Evolutionary conservation across 2,113 vertebrate genomes (phyloP).

Genomic region (Dissostichus mawsoni): DNA sequence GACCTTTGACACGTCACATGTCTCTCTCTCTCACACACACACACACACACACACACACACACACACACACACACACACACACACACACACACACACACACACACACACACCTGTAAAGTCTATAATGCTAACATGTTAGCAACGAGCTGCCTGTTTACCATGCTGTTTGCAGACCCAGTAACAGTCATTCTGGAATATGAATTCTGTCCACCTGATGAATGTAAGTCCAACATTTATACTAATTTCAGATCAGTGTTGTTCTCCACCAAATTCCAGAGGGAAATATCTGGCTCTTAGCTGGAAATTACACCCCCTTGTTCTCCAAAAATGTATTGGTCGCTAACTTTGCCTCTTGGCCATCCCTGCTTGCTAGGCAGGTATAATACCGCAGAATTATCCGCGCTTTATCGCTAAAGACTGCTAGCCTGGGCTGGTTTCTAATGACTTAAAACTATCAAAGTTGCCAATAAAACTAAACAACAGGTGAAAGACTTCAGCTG

Average conservation of each 20-base stretch:
- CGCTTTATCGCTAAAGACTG: too few relatives aligned
- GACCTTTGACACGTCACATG: too few relatives aligned
- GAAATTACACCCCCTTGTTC: neutral
- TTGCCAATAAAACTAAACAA: too few relatives aligned
- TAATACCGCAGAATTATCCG: neutral
- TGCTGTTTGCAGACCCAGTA: neutral
- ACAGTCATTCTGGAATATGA: too few relatives aligned
- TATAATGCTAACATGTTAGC: neutral
- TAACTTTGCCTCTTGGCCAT: neutral
- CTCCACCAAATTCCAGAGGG: neutral
- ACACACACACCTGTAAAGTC: neutral
- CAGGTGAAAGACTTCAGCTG: too few relatives aligned
- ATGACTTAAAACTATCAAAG: too few relatives aligned
- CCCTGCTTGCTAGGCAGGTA: too few relatives aligned
- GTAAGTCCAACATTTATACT: neutral
- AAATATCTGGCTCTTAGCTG: neutral
- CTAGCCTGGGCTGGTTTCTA: too few relatives aligned
- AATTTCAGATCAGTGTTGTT: neutral
- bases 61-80: too few relatives aligned
- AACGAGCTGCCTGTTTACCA: neutral
- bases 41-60: too few relatives aligned
- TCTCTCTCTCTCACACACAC: too few relatives aligned
- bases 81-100: too few relatives aligned
- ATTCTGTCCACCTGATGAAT: neutral
- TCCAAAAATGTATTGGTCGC: neutral